Conservation (phyloP, 2,797 vertebrate genomes). For the Acanthurus tractus region DNA sequence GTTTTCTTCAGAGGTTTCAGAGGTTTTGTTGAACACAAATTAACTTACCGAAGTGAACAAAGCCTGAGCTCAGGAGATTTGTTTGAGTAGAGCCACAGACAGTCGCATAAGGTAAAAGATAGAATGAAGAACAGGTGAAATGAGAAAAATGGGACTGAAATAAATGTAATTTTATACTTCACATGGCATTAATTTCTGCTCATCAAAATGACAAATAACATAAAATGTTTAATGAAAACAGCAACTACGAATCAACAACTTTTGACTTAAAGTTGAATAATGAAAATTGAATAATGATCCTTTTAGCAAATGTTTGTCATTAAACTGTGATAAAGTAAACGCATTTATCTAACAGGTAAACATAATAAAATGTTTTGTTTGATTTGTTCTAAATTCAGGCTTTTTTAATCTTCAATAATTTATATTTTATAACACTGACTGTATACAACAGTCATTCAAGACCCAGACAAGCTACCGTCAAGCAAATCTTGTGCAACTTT, state of each 20-base stretch:
- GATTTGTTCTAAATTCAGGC: too few species aligned
- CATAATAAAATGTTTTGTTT: too few species aligned
- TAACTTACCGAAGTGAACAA: conserved; percentile 12
- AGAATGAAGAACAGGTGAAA: neutral
- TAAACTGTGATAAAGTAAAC: neutral
- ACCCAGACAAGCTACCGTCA: too few species aligned
- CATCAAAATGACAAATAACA: neutral
- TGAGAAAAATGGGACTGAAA: neutral
- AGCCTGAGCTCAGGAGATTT: neutral
- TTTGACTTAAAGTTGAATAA: too few species aligned
- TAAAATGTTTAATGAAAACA: too few species aligned
- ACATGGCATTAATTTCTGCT: neutral
- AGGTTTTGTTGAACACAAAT: conserved; percentile 41
- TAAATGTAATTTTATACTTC: neutral
- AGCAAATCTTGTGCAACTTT: too few species aligned
- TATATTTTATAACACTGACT: too few species aligned
- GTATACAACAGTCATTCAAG: too few species aligned
- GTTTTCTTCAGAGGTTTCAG: conserved; percentile 31
- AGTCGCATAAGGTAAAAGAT: neutral
- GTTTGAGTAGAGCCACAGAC: neutral
- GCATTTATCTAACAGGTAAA: too few species aligned
- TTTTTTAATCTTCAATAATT: too few species aligned
- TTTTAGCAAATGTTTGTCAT: neutral
- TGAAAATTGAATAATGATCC: neutral
- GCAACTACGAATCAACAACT: too few species aligned